Conservation (phyloP, 2,888 invertebrate genomes). For the Thera britannica region DNA sequence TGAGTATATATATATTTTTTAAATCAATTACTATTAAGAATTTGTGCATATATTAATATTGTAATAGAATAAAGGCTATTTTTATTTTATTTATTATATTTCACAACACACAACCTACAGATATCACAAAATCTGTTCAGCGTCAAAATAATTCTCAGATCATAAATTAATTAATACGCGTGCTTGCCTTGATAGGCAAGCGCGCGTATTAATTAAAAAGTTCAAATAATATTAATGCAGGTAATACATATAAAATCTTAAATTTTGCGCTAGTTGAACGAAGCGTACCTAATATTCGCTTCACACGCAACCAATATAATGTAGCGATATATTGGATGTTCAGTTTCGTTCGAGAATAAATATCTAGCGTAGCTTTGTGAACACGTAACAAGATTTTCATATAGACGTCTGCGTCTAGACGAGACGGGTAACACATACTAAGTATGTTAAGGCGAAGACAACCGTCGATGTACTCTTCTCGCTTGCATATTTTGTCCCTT, state of each 20-base stretch:
- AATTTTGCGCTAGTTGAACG: conserved; percentile 65
- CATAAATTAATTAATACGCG: not conserved
- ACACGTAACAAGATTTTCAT: conserved; percentile 18
- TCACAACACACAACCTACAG: conserved; percentile 38
- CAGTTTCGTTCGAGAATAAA: conserved; percentile 4
- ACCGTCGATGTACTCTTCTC: too few relatives aligned
- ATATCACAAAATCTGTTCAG: too few relatives aligned
- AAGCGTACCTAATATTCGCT: conserved; percentile 54
- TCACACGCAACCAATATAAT: conserved; percentile 59
- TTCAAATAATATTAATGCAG: conserved; percentile 51
- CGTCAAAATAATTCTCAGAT: not conserved
- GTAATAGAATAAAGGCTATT: too few relatives aligned
- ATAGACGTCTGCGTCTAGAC: conserved; percentile 34
- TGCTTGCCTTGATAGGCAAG: too few relatives aligned
- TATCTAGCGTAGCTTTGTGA: conserved; percentile 9
- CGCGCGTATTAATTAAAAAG: conserved; percentile 53
- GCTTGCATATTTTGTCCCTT: too few relatives aligned
- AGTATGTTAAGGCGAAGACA: conserved; percentile 1
- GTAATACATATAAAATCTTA: conserved; percentile 63
- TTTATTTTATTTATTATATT: conserved; percentile 37
- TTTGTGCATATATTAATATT: too few relatives aligned
- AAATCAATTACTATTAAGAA: too few relatives aligned
- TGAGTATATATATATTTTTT: too few relatives aligned
- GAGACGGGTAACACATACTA: conserved; percentile 19
- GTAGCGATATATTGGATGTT: conserved; percentile 29